A percentile compares a stretch with the other conserved stretches of the same genome.
phyloP scores from a whole-genome alignment of 2,113 vertebrate species.

The Alligator mississippiensis region DNA sequence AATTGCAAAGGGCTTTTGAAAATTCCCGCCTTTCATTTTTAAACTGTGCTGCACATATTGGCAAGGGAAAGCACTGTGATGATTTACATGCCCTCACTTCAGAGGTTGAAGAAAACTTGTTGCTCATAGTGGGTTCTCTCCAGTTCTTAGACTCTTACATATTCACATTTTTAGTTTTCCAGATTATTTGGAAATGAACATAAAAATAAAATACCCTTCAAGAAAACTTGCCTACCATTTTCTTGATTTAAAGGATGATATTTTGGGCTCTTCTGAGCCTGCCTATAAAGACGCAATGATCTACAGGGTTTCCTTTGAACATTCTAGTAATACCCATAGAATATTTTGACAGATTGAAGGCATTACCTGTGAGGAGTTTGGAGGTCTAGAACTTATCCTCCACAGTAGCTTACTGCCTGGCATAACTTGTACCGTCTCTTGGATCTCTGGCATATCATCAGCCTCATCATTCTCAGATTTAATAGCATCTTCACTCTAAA shows the following conservation, averaged over 20 bases:
- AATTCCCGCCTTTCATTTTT: neutral
- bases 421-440: constrained; percentile 92
- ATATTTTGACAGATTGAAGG: neutral
- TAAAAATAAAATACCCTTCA: neutral
- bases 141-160: neutral
- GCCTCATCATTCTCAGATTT: constrained; percentile 84
- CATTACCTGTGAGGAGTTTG: constrained; percentile 89
- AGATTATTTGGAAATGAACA: neutral
- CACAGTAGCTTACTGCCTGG: constrained; percentile 95
- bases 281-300: neutral
- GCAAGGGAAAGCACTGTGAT: neutral
- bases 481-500: constrained; percentile 79
- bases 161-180: neutral
- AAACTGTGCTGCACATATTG: neutral
- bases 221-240: neutral
- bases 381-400: constrained; percentile 92
- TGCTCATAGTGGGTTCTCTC: neutral
- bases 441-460: constrained; percentile 91
- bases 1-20: neutral
- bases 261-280: neutral
- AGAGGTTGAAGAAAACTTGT: neutral
- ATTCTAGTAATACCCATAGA: neutral
- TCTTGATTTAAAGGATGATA: neutral
- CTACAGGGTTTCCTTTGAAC: neutral
- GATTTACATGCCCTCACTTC: neutral